phyloP scores from a whole-genome alignment of 2,113 vertebrate species.

The Dermatemys mawii region DNA sequence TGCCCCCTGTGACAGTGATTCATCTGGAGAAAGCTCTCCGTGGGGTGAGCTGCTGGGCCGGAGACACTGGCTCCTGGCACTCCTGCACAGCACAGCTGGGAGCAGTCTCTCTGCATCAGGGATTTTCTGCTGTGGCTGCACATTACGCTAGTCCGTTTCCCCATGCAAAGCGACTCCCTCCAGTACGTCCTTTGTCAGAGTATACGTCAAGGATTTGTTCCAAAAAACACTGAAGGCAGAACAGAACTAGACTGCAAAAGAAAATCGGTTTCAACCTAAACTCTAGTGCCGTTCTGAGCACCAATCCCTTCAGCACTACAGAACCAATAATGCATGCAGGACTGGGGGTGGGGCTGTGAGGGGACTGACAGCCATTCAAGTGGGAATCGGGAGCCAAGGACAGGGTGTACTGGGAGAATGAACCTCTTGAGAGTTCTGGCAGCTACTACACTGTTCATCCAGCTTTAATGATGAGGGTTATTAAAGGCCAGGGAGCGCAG shows the following conservation, averaged over 20 bases:
- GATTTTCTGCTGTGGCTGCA: neutral
- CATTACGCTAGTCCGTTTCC: neutral
- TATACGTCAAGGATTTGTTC: neutral
- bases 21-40: neutral
- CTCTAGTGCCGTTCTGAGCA: neutral
- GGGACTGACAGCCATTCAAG: neutral
- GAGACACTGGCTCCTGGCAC: neutral
- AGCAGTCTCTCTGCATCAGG: neutral
- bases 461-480: neutral
- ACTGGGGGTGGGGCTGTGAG: neutral
- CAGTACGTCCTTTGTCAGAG: neutral
- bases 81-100: neutral
- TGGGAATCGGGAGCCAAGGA: neutral
- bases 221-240: neutral
- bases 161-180: neutral
- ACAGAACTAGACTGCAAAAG: neutral
- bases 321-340: neutral
- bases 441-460: neutral
- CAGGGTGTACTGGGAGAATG: neutral
- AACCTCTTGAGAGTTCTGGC: neutral
- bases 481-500: neutral
- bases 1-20: accelerated
- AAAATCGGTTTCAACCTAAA: neutral
- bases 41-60: too few relatives aligned
- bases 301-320: neutral